Evolutionary conservation across 2,888 invertebrate species (phyloP).

Genomic region (Sacculina carcini): DNA sequence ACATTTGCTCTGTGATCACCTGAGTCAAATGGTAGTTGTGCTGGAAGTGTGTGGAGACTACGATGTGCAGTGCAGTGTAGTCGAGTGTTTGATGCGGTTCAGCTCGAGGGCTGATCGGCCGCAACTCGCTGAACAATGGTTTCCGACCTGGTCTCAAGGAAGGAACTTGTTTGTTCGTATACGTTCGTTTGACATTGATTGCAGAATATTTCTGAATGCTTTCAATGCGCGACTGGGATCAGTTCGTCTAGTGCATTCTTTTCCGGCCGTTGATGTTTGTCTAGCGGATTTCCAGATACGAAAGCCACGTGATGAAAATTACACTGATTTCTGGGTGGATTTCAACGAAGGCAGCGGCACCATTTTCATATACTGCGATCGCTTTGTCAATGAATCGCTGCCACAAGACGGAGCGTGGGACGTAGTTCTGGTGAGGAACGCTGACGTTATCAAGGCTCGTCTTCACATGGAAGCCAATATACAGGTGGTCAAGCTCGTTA

Average conservation of each 20-base stretch:
- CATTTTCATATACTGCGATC: conserved; percentile 10
- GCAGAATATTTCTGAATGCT: conserved; percentile 11
- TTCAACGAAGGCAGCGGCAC: conserved; percentile 11
- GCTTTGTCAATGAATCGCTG: background rate
- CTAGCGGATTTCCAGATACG: conserved; percentile 4
- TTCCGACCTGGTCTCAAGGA: conserved; percentile 4
- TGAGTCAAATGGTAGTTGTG: conserved; percentile 8
- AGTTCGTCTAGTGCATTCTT: conserved; percentile 8
- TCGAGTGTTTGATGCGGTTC: conserved; percentile 11
- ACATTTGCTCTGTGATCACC: conserved; percentile 11
- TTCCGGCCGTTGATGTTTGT: background rate
- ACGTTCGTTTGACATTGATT: conserved; percentile 12
- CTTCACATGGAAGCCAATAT: background rate
- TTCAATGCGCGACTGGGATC: conserved; percentile 9
- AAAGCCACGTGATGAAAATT: conserved; percentile 8
- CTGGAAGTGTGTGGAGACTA: conserved; percentile 12
- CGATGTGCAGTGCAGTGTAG: conserved; percentile 11
- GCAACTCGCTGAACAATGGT: conserved; percentile 9
- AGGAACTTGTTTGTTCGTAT: conserved; percentile 10
- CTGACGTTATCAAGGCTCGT: conserved; percentile 2
- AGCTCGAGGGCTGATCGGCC: conserved; percentile 7
- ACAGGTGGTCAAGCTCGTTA: background rate
- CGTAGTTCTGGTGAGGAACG: conserved; percentile 3
- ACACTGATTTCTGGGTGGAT: conserved; percentile 12
- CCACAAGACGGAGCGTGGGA: conserved; percentile 6